A percentile compares a stretch with the other conserved stretches of the same genome.
phyloP scores from a whole-genome alignment of 2,797 vertebrate species.

The Distichodus sexfasciatus region DNA sequence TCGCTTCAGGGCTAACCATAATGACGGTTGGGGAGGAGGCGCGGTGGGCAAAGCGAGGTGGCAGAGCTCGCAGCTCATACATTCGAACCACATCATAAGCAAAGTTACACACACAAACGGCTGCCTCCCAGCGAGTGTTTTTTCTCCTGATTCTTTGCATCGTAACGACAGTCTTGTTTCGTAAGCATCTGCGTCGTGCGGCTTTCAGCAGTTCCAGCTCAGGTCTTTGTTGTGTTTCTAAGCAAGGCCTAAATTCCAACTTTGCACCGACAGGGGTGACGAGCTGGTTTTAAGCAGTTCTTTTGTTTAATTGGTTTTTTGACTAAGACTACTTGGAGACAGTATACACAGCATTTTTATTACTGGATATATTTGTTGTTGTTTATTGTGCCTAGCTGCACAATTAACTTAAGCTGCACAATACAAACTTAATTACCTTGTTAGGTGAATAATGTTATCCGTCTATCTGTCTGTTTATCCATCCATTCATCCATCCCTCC shows the following conservation, averaged over 20 bases:
- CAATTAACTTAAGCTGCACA: no score
- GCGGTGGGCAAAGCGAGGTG: no score
- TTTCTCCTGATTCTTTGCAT: constrained; percentile 1
- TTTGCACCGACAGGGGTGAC: not conserved
- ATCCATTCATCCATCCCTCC: no score
- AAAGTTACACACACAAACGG: not conserved
- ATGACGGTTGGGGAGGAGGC: not conserved
- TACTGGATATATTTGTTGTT: no score
- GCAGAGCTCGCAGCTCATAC: not conserved
- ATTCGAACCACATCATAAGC: not conserved
- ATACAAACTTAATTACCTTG: no score
- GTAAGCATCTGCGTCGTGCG: not conserved
- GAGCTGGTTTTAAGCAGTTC: not conserved
- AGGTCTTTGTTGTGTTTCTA: not conserved
- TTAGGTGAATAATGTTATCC: no score
- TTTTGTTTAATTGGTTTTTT: no score
- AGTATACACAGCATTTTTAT: no score
- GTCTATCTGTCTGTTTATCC: no score
- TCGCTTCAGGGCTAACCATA: not conserved
- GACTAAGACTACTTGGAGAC: no score
- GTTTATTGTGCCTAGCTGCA: no score
- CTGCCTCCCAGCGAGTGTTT: not conserved
- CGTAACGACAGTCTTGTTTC: constrained; percentile 16
- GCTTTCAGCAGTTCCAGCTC: not conserved
- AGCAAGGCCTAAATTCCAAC: not conserved